Base-by-base conservation (phyloP, 2,113 vertebrate genomes). In the Rhinichthys klamathensis region DNA sequence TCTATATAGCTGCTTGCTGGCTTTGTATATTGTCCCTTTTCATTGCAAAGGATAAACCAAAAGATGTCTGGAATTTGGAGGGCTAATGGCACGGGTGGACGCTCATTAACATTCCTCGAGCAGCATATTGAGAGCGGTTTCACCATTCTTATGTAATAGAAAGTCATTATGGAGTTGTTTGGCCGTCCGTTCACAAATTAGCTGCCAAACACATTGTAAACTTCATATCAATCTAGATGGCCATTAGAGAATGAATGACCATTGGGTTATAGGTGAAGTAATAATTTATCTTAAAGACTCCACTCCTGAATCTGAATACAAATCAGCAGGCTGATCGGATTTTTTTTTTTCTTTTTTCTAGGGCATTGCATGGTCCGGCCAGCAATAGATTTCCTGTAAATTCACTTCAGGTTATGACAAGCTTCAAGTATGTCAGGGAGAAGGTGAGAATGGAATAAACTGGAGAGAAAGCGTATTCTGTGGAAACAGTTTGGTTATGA, bases 331-430 rank as follows among this genome's bases (percentile, higher is more conserved):
- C 58, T 86, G 30, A 54, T 76, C 35, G 38, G 41, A 10, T 41
- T 65, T 25, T 27, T 11, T 10, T 63, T 79, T 49, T 18, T 60
- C 46, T 10, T 70, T 51, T 41, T 75, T 10, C 35, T 35, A 80
- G 86, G 65, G 69, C 70, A 44, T n/a, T 46, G 38, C 35, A 12
- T 16, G 16, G 25, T 79, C 74, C 65, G 83, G 78, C 58, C 70
- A 46, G 41, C 73, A 30, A 30, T 49, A 82, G 56, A 70, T 78
- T 84, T 69, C 13, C 12, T 46, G 18, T 11, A 41, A 82, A 86
- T 86, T 90, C 84, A 80, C 54, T 86, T 80, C 80, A 51, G 81
- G 85, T 77, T 72, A 72, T 79, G 82, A 86, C 84, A 80, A 85
- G 81, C 82, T 75, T 60, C 51, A 77, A 60, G 78, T 63, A 63